Evolutionary conservation across 2,797 vertebrate genomes (phyloP), one percentile per base, ranked within the genome.

Genomic region (Tapirus indicus): DNA sequence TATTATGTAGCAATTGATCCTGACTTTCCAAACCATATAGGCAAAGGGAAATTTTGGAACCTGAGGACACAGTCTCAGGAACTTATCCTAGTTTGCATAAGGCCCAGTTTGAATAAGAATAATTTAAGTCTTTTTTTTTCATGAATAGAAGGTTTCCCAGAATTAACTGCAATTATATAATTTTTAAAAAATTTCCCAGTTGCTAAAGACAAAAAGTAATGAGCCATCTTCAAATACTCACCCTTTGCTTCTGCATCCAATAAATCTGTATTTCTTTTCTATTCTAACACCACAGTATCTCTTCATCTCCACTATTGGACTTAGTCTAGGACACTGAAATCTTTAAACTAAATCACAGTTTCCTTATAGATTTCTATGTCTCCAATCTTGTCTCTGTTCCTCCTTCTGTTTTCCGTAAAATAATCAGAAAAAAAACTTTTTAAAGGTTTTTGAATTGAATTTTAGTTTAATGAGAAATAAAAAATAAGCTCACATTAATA

Each of bases 381-480:
- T 94, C 11, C 52, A 94, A 14, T 41, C 41, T 71, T 49, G 13
- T 49, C 20, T n/a, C 10, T 92, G 80, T 92, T 44, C 8, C 11
- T 69, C 17, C 60, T 74, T 54, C 16, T n/a, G 11, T 82, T 94
- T 75, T 56, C 29, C 56, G 41, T 91, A 23, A 92, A 44, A 41
- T 35, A 92, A 64, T 85, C 27, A 75, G 20, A 6, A 62, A 91
- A 91, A 12, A 18, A 2, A 5, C 44, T 78, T 56, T 41, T 5
- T 60, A 94, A 54, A 25, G 13, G 0, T 0, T 69, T 93, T 92
- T 91, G 13, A 77, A 16, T 66, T 38, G 56, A 83, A 64, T 47
- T 88, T 91, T 82, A 94, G 49, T 88, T 78, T 20, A 27, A 77
- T 6, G 41, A 91, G 1, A 91, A 86, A 74, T 75, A 82, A 75